A percentile compares a stretch with the other conserved stretches of the same genome.
phyloP scores from a whole-genome alignment of 2,888 invertebrate species.

The Chironomus tentans region DNA sequence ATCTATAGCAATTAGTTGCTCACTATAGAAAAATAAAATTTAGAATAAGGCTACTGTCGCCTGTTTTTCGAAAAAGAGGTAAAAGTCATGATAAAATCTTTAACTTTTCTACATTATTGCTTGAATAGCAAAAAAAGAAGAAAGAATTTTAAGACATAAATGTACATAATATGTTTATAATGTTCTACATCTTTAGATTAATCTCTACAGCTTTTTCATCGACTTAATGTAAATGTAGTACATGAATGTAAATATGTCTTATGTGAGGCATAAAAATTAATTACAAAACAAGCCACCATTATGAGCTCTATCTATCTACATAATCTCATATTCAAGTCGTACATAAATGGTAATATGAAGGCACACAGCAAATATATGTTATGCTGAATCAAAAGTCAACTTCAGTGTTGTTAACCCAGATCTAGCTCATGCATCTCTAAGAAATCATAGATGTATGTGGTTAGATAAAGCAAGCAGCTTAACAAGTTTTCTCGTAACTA shows the following conservation, averaged over 20 bases:
- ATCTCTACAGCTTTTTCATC: neutral
- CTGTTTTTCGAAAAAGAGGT: neutral
- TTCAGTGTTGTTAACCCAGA: too few species aligned
- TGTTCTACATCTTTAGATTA: conserved; percentile 3
- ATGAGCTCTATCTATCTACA: neutral
- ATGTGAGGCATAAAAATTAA: neutral
- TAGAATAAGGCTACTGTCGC: neutral
- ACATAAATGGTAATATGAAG: too few species aligned
- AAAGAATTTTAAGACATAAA: neutral
- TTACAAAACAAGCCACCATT: neutral
- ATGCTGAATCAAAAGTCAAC: too few species aligned
- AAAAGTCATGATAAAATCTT: too few species aligned
- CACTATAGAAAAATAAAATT: neutral
- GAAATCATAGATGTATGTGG: too few species aligned
- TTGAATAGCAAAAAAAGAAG: neutral
- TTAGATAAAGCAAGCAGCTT: too few species aligned
- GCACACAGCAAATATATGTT: too few species aligned
- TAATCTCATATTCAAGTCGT: too few species aligned
- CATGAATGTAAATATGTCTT: neutral
- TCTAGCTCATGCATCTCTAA: too few species aligned
- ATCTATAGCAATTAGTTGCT: neutral
- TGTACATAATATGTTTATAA: neutral
- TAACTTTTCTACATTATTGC: too few species aligned
- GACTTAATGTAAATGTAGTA: neutral
- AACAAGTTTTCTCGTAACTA: too few species aligned